Evolutionary conservation across 2,888 invertebrate genomes (phyloP), one percentile per base, ranked within the genome.

Genomic region (Nymphalis polychloros): DNA sequence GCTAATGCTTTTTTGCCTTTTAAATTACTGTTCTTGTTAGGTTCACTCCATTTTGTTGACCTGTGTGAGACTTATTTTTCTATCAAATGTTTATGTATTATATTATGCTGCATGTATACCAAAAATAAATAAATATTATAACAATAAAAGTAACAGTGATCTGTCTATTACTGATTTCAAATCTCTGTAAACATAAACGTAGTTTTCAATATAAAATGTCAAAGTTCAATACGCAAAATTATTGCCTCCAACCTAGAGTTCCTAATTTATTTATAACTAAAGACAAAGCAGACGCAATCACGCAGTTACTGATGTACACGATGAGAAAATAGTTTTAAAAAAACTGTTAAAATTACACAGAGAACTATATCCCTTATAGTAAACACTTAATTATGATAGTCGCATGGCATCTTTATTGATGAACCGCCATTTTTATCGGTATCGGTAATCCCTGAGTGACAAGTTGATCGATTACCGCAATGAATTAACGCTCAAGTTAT

Each of bases 381-480:
- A 49, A 35, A 8, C 19, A 35, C 17, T 19, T 23, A 61, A 61
- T 27, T 20, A 20, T 35, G 31, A 46, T 53, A 35, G 41, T 52
- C 47, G 52, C 10, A 27, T 52, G 52, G 19, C 48, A 35, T 57
- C 35, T 2, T 19, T 46, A 35, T 31, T 16, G 48, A n/a, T 31
- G 41, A 46, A 47, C 16, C 7, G 19, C 50, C 35, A 65, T 53
- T 23, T 64, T 60, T 53, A 71, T 71, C 47, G 57, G 57, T 65
- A 71, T 72, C 46, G 46, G 66, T 64, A 68, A 73, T 66, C 59
- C 57, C 46, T 64, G 49, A 72, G 31, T 71, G 72, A 74, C 74
- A 73, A 64, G 62, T 61, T 69, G 63, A 71, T 72, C 69, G 72
- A 73, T 73, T 72, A 70, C 52, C 61, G 62, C 57, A 64, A 60